Base-by-base conservation (phyloP, 1,140 invertebrate species). In the Drosophila sp. region DNA sequence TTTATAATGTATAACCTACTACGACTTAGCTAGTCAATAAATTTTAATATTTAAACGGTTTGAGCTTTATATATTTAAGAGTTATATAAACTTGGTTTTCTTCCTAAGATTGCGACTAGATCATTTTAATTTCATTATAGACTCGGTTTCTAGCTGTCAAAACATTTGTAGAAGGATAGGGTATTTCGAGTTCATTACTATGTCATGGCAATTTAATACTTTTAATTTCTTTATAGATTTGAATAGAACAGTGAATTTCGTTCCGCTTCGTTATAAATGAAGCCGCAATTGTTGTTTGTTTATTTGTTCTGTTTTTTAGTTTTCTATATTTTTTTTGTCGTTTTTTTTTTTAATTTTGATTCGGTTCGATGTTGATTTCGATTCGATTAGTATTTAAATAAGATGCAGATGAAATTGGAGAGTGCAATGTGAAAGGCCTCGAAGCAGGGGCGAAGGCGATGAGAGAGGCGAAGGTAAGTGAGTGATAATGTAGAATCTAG, bases 401-500 rank as follows among this genome's bases (percentile, higher is more conserved):
- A 64, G 21, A 27, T 69, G 46, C 36, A 36, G 56, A 34, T 59
- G 43, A 40, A 13, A 27, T 7, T 57, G 14, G 43, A 36, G 13
- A 61, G 7, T 25, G 57, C 57, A 48, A n/a, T 4, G 9, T 45
- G 32, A 16, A 29, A 21, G 27, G 29, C 14, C 9, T 51, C 27
- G 7, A n/a, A 7, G 21, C 43, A 13, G 54, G 18, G 13, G 16
- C 29, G 41, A 27, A 21, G 6, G 32, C 14, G 25, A 34, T 29
- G 38, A 56, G 7, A 21, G 18, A 45, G 13, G 18, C n/a, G 46
- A 25, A 64, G 45, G 48, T 18, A 40, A 16, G 7, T 41, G 34
- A 62, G 27, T 69, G 71, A 71, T 53, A 56, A 18, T 66, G 62
- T 62, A 21, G 77, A 71, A 80, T 75, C 78, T 62, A 21, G 77